Base-by-base conservation (phyloP, 30 jellyfish, hydroid and myxozoan genomes). In the Aurelia aurita complex sp. Pacific region DNA sequence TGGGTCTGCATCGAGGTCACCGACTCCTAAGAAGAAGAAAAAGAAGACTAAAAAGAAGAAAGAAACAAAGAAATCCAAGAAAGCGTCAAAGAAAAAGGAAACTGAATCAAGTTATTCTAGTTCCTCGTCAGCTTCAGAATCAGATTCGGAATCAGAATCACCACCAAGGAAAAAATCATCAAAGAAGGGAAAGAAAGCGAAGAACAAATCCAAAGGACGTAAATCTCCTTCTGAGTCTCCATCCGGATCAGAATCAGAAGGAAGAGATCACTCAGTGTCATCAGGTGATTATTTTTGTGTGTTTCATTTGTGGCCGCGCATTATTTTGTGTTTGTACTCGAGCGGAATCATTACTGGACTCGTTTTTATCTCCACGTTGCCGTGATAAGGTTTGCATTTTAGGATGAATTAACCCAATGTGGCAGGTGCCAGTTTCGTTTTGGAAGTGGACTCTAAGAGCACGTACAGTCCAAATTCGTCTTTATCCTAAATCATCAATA, bases 1-100 rank as follows among this genome's bases (percentile, higher is more conserved):
- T 3, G 80, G 35, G 17, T 79, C 89, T 10, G 81, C 17, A 14
- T 81, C 90, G 4, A 15, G 83, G 42, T 81, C 90, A n/a, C 83
- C 90, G 46, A 6, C 77, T 8, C 83, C 83, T 51, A 81, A 69
- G 77, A 81, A 53, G 90, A 81, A 81, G 50, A 5, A 82, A 15
- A 81, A 81, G 83, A 69, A 57, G 51, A 81, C 38, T 74, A 81
- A 81, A 69, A 81, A 69, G 83, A 81, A 81, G 90, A 81, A 81
- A 82, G 67, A 15, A 43, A 64, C 67, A 0, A 52, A 50, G 77
- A 67, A 68, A 46, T 46, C 83, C 32, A 79, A 79, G 35, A 79
- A 79, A 54, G 63, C 42, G 4, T 46, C 89, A 12, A 79, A 69
- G 40, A 81, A 69, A 70, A 68, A 81, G 46, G 89, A 66, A 2